Evolutionary conservation across 2,888 invertebrate species (phyloP).

Genomic region (Drosophila nr. medialis): DNA sequence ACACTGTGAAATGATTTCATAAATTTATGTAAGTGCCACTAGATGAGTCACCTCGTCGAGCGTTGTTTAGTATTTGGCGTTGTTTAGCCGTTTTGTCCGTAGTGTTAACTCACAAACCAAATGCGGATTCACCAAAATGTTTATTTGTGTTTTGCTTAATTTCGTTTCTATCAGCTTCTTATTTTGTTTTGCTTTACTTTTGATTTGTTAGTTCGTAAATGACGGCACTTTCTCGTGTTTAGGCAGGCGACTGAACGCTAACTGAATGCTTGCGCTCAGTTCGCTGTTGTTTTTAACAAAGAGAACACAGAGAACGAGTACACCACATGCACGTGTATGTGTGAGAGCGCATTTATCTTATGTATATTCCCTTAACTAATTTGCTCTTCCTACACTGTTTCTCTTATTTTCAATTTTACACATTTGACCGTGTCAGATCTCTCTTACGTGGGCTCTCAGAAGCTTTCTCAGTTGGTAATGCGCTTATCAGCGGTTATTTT

Average conservation of each 20-base stretch:
- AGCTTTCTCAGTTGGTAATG: neutral
- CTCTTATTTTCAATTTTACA: slow-evolving; percentile 2
- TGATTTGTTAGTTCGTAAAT: neutral
- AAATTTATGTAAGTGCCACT: slow-evolving; percentile 68
- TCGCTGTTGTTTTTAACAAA: slow-evolving; percentile 29
- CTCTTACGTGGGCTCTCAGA: neutral
- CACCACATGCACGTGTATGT: neutral
- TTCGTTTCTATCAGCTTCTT: slow-evolving; percentile 8
- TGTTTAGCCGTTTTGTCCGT: slow-evolving; percentile 62
- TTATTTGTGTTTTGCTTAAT: slow-evolving; percentile 27
- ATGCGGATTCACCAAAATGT: slow-evolving; percentile 3
- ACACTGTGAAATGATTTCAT: slow-evolving; percentile 42
- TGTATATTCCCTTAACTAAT: neutral
- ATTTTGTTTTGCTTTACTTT: neutral
- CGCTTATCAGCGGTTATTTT: slow-evolving; percentile 11
- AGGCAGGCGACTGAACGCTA: slow-evolving; percentile 28
- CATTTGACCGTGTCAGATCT: neutral
- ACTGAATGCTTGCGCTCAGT: slow-evolving; percentile 43
- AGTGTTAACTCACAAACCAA: slow-evolving; percentile 14
- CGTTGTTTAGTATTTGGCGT: slow-evolving; percentile 32
- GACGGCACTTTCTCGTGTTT: slow-evolving; percentile 1
- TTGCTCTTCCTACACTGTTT: slow-evolving; percentile 7
- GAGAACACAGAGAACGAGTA: slow-evolving; percentile 5
- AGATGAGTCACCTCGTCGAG: slow-evolving; percentile 69
- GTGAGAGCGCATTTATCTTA: neutral